These are phyloP conservation scores for Anomalospiza imberbis DNA, from an alignment of 2,797 vertebrate genomes.

Conservation along the genomic window DNA sequence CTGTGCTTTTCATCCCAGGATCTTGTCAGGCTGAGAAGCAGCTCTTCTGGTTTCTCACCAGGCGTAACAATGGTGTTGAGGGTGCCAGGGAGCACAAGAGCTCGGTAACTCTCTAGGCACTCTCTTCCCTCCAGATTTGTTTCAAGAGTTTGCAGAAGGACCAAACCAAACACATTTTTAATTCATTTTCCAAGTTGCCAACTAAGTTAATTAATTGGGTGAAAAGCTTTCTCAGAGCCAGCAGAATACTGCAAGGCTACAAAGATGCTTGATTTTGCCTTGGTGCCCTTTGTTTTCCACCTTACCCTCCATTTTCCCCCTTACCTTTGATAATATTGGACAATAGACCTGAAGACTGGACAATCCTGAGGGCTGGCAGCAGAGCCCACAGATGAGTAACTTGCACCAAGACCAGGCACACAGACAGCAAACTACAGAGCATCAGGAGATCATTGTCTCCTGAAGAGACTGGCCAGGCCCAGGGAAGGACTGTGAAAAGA, in stretches of 20 bases:
- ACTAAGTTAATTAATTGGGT: background rate
- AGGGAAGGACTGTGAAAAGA: background rate
- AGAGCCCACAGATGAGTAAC: background rate
- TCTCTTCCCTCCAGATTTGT: background rate
- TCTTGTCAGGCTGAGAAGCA: background rate
- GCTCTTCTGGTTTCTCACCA: background rate
- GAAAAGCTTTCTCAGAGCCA: background rate
- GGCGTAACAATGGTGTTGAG: background rate
- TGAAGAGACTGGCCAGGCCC: background rate
- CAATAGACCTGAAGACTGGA: background rate
- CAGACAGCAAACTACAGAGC: background rate
- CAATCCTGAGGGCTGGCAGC: background rate
- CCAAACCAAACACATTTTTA: background rate
- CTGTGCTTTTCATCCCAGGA: background rate
- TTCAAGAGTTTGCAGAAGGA: background rate
- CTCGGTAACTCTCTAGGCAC: background rate
- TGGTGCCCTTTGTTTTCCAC: background rate
- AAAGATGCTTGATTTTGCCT: background rate
- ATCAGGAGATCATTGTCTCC: background rate
- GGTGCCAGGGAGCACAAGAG: background rate
- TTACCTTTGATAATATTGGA: background rate
- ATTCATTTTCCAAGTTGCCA: background rate
- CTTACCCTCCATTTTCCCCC: background rate
- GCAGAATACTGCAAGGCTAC: background rate
- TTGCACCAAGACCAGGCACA: background rate